Evolutionary conservation across 2,888 invertebrate species (phyloP).

Genomic region (Latheticus oryzae): DNA sequence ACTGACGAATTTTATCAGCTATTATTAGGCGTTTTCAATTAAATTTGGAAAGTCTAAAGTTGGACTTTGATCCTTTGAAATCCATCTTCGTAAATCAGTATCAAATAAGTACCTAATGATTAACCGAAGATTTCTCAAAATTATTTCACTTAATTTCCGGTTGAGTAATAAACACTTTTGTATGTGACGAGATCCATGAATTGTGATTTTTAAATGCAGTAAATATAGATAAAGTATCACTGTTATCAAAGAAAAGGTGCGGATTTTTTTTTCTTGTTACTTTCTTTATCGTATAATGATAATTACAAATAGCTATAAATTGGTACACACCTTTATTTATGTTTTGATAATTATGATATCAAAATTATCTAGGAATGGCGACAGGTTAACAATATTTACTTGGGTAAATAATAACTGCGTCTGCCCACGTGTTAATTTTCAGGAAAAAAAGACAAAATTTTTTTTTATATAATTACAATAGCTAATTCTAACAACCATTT

Average conservation of each 20-base stretch:
- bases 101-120: too few species aligned
- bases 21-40: conserved; percentile 8
- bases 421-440: conserved; percentile 30
- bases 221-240: too few species aligned
- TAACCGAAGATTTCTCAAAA: too few species aligned
- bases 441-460: conserved; percentile 6
- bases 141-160: too few species aligned
- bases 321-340: conserved; percentile 39
- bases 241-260: conserved; percentile 12
- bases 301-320: conserved; percentile 25
- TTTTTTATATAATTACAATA: too few species aligned
- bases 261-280: conserved; percentile 11
- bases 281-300: conserved; percentile 15
- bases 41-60: background rate
- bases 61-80: too few species aligned
- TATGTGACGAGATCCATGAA: too few species aligned
- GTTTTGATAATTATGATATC: conserved; percentile 36
- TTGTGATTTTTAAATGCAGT: too few species aligned
- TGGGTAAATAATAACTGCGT: conserved; percentile 27
- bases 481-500: too few species aligned
- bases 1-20: conserved; percentile 2
- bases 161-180: too few species aligned
- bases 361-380: conserved; percentile 44
- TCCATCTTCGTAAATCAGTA: too few species aligned
- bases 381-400: conserved; percentile 45